phyloP scores from a whole-genome alignment of 2,797 vertebrate genomes.

The Steatocranus sp. region DNA sequence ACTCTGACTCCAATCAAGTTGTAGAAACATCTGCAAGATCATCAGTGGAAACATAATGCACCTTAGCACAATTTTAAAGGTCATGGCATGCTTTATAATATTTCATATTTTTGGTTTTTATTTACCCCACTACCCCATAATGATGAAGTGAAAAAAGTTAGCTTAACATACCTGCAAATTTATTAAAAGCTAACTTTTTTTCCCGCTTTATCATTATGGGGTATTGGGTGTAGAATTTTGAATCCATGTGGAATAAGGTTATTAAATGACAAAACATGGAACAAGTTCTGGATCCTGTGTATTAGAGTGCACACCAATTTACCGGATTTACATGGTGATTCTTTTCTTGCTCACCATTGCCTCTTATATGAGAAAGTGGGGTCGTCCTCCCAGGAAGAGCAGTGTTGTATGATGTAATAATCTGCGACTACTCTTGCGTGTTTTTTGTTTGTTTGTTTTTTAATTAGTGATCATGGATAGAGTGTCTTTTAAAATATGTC shows the following conservation, averaged over 20 bases:
- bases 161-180: neutral
- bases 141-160: neutral
- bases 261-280: neutral
- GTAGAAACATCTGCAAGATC: neutral
- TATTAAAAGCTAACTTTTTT: neutral
- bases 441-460: neutral
- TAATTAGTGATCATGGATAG: neutral
- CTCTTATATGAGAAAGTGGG: neutral
- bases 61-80: accelerated
- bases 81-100: accelerated
- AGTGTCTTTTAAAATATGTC: neutral
- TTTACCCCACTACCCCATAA: neutral
- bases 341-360: neutral
- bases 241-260: neutral
- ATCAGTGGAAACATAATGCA: neutral
- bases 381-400: neutral
- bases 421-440: neutral
- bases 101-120: neutral
- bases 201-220: accelerated
- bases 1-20: neutral
- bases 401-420: neutral
- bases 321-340: accelerated
- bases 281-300: neutral
- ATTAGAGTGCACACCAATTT: accelerated
- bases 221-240: neutral